Base-by-base conservation (phyloP, 1,140 invertebrate genomes). In the Harlomillsia oculata region DNA sequence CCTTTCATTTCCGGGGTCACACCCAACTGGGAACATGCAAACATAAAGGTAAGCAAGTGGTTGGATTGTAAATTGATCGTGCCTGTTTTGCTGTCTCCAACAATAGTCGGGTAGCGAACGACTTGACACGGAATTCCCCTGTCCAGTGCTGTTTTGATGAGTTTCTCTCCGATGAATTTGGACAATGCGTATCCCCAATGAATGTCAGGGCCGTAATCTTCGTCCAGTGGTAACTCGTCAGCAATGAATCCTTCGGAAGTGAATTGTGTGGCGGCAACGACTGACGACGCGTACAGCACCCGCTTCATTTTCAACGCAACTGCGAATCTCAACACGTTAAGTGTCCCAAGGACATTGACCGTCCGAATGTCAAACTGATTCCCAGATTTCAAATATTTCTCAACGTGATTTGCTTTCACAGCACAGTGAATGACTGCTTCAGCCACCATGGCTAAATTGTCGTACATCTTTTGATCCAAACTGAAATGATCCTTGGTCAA, bases 371-470 rank as follows among this genome's bases (percentile, higher is more conserved):
- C 36, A 20, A 6, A 21, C 34, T 6, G 2, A 41, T 36, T 40
- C 5, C 26, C 20, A n/a, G 40, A 30, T 34, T 34, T 34, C 8
- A n/a, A 8, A 34, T 52, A 56, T 3, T 4, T 3, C 23, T 56
- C 55, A 36, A 51, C 8, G 39, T 51, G 39, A 20, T 37, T 43
- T 57, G n/a, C n/a, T n/a, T n/a, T 57, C 9, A 51, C 45, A 18
- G 55, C 45, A 37, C 45, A 51, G 29, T 57, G 32, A 23, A 57
- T 13, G 3, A 57, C 55, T 9, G 46, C 55, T 32, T 57, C 46
- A 16, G 52, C 39, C 8, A 29, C 23, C 5, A n/a, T 20, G 18
- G 45, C 18, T 18, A 57, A 26, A 11, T 51, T 25, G 3, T 5
- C 16, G 29, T 51, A 57, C 16, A 14, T 21, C 8, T 13, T 32